Evolutionary conservation across 2,797 vertebrate species (phyloP), one percentile per base, ranked within the genome.

Genomic region (Oreochromis grahami): DNA sequence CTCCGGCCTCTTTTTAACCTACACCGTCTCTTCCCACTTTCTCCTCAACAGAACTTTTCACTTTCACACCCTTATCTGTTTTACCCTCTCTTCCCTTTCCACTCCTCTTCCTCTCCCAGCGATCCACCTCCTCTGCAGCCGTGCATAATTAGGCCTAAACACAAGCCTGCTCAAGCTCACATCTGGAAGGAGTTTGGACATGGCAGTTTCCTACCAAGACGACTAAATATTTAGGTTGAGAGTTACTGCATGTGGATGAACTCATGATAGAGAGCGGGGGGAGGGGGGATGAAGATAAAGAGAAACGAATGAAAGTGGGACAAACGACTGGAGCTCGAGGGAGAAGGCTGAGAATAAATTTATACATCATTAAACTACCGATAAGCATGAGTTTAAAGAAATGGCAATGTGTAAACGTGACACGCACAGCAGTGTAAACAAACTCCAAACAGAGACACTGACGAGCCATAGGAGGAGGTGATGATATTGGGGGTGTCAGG

Each of bases 151-250:
- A 97, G 94, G 94, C 94, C 95, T 92, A 94, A 97, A 95, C 95
- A 95, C 96, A 94, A 94, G 96, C 89, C 95, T 94, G 94, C 83
- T 88, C 94, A 94, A 92, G 92, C 95, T 94, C 95, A 97, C 97
- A 97, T 97, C 97, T 97, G 97, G 97, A 97, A 97, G 92, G 92
- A 95, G 96, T 97, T 97, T 97, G 92, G 96, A 95, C 95, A 97
- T 96, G 92, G 96, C 96, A 96, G 96, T 96, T 96, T 97, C 96
- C 97, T 96, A 97, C 96, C 96, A 97, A 93, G 96, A 96, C 95
- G 93, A 95, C 97, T 97, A 97, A 97, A 97, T 97, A 97, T 97
- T 97, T 97, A 97, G 96, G 96, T 97, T 97, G 94, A 96, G 96
- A 96, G 96, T 97, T 96, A 95, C 96, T 96, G 96, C 93, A 93